A percentile compares a stretch with the other conserved stretches of the same genome.
phyloP scores from a whole-genome alignment of 2,113 vertebrate genomes.

The Cyprinodon brontotheroides region DNA sequence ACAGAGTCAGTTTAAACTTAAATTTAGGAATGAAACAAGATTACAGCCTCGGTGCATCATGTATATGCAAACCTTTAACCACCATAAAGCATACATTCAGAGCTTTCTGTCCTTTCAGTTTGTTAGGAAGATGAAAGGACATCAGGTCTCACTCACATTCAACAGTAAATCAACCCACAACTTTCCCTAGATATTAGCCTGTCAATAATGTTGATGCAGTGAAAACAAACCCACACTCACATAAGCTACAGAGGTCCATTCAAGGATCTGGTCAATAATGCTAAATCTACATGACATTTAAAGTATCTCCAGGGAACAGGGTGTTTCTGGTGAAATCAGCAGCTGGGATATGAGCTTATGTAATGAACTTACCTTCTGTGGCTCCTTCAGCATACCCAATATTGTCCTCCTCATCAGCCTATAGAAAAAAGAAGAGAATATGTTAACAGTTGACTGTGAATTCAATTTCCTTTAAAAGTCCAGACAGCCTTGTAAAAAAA shows the following conservation, averaged over 20 bases:
- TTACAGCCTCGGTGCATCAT: not conserved
- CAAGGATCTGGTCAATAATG: slow-evolving; percentile 21
- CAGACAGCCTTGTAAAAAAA: not conserved
- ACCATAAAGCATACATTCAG: not conserved
- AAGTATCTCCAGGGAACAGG: slow-evolving; percentile 35
- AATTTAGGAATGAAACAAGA: not conserved
- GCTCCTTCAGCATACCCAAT: slow-evolving; percentile 75
- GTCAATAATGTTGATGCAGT: slow-evolving; percentile 35
- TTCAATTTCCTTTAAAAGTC: not conserved
- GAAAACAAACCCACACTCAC: slow-evolving; percentile 8
- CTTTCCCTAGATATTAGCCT: slow-evolving; percentile 25
- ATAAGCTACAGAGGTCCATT: slow-evolving; percentile 18
- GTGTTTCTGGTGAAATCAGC: slow-evolving; percentile 22
- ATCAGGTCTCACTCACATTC: slow-evolving; percentile 24
- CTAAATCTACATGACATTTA: slow-evolving; percentile 24
- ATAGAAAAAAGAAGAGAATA: slow-evolving; percentile 33
- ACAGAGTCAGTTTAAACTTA: no score
- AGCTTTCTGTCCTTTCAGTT: not conserved
- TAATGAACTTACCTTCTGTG: slow-evolving; percentile 82
- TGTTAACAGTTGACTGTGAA: not conserved
- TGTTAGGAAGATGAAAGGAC: not conserved
- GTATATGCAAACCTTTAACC: not conserved
- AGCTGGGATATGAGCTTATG: not conserved
- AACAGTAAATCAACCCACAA: slow-evolving; percentile 22
- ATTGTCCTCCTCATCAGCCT: slow-evolving; percentile 84